These are phyloP conservation scores for Lates japonicus DNA, from an alignment of 2,797 vertebrate species.

Conservation along the genomic window DNA sequence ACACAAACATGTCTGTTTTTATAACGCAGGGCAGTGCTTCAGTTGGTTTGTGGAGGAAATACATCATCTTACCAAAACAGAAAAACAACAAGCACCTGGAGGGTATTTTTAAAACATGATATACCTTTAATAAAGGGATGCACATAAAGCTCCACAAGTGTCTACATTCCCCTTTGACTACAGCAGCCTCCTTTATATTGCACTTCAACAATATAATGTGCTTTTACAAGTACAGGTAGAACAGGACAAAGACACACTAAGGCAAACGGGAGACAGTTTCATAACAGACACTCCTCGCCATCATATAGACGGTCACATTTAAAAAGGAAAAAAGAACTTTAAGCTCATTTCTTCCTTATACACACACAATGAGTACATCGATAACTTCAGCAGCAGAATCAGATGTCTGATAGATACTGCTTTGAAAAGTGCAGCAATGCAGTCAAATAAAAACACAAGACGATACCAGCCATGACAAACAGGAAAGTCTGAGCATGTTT, in stretches of 20 bases:
- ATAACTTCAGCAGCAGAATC: constrained; percentile 47
- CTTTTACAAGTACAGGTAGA: constrained; percentile 68
- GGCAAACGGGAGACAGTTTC: constrained; percentile 60
- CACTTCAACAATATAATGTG: constrained; percentile 75
- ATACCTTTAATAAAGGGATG: constrained; percentile 75
- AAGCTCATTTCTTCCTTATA: background rate
- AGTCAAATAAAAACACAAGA: constrained; percentile 14
- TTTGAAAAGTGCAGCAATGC: constrained; percentile 59
- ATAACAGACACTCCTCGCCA: constrained; percentile 22
- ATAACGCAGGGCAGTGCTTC: background rate
- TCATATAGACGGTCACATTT: constrained; percentile 18
- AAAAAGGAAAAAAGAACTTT: constrained; percentile 31
- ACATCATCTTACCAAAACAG: background rate
- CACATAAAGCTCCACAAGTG: constrained; percentile 64
- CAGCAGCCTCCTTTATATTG: constrained; percentile 68
- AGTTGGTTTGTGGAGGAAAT: background rate
- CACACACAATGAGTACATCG: constrained; percentile 15
- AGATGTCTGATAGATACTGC: constrained; percentile 21
- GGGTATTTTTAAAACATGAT: constrained; percentile 60
- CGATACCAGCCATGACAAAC: background rate
- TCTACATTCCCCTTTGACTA: constrained; percentile 75
- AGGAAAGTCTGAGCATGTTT: background rate
- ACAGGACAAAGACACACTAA: constrained; percentile 61
- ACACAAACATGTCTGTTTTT: background rate
- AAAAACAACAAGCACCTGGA: background rate